These are phyloP conservation scores for Tapera naevia DNA, from an alignment of 2,797 vertebrate species.

Conservation along the genomic window DNA sequence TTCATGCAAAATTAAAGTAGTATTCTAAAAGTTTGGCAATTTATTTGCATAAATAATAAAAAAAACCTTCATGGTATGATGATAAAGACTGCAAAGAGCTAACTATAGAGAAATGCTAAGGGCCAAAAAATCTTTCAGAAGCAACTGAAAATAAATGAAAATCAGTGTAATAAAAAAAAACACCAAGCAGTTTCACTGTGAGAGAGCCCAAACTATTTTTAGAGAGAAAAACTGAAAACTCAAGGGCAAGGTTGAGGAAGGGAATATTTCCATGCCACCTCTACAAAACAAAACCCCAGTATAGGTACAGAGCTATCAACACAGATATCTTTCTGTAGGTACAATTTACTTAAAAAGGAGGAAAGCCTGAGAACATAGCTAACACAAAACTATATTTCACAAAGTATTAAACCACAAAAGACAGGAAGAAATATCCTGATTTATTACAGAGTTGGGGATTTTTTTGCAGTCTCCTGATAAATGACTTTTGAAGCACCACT, in stretches of 20 bases:
- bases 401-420: not conserved
- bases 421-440: not conserved
- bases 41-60: not conserved
- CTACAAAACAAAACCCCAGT: not conserved
- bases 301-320: not conserved
- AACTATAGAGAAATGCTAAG: not conserved
- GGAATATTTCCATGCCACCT: not conserved
- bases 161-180: slow-evolving; percentile 16
- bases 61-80: not conserved
- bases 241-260: not conserved
- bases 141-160: slow-evolving; percentile 26
- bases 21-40: not conserved
- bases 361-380: not conserved
- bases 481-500: not conserved
- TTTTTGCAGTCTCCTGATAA: not conserved
- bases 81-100: not conserved
- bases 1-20: not conserved
- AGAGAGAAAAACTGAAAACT: slow-evolving; percentile 14
- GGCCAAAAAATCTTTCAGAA: slow-evolving; percentile 35
- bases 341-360: not conserved
- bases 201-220: slow-evolving; percentile 19
- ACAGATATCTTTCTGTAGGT: not conserved
- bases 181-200: not conserved
- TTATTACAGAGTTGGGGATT: not conserved
- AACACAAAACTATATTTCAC: not conserved